These are phyloP conservation scores for Euura saliciscinereae DNA, from an alignment of 1,140 invertebrate species.

Conservation along the genomic window DNA sequence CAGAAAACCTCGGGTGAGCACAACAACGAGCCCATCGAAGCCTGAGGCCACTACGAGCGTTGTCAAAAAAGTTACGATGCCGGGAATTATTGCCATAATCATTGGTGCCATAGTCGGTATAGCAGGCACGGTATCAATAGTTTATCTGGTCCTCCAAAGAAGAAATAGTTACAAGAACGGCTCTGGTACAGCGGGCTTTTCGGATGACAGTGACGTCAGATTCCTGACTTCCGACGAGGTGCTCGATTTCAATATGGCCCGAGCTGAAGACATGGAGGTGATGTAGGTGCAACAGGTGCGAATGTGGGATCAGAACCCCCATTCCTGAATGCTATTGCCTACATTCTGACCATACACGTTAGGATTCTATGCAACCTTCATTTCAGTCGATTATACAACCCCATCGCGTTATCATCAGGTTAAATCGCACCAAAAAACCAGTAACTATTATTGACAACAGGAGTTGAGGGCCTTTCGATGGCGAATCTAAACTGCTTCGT, in stretches of 20 bases:
- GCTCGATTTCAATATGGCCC: constrained; percentile 61
- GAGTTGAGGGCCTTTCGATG: no score
- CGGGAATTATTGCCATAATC: constrained; percentile 42
- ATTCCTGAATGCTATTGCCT: no score
- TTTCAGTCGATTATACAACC: no score
- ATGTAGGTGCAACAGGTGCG: background rate
- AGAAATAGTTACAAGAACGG: constrained; percentile 47
- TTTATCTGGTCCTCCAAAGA: constrained; percentile 39
- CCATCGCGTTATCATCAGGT: no score
- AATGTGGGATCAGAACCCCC: no score
- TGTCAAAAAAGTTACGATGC: constrained; percentile 28
- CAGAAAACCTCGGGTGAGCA: constrained; percentile 27
- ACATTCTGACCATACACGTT: no score
- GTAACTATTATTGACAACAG: no score
- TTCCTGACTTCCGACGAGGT: constrained; percentile 64
- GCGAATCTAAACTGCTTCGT: no score
- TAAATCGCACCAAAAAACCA: no score
- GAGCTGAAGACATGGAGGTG: constrained; percentile 39
- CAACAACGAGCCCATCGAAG: background rate
- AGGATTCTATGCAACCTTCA: no score
- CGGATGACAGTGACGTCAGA: constrained; percentile 63
- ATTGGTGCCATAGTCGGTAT: constrained; percentile 40
- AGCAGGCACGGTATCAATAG: constrained; percentile 28
- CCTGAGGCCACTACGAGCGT: background rate
- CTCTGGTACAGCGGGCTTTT: constrained; percentile 45